Conservation (phyloP, 2,113 vertebrate species). For the Cichladusa arquata region DNA sequence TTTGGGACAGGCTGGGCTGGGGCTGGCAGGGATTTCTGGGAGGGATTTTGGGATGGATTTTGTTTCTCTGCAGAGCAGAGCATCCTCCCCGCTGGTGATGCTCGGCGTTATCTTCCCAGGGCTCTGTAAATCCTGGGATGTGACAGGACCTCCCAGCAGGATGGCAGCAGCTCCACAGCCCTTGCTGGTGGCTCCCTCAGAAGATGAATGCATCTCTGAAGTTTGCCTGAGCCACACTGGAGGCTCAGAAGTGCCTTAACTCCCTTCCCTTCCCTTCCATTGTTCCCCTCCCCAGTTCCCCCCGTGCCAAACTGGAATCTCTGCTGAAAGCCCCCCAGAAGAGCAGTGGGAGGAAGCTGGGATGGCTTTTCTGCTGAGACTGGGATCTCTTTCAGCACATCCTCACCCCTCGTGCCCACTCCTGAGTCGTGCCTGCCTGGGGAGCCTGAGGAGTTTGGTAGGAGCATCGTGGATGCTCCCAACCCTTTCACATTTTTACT, state of each 20-base stretch:
- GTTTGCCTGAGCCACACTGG: neutral
- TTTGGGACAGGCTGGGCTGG: accelerated
- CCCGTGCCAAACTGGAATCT: neutral
- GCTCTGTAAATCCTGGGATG: neutral
- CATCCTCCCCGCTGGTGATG: neutral
- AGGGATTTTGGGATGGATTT: neutral
- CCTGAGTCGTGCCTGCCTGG: neutral
- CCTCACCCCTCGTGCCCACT: neutral
- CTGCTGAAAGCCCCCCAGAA: neutral
- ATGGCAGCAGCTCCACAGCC: neutral
- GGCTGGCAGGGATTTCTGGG: accelerated
- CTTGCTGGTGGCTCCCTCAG: neutral
- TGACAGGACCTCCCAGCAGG: conserved; percentile 39
- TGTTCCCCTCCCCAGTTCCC: neutral
- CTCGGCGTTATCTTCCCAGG: neutral
- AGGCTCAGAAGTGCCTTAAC: neutral
- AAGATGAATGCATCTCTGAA: conserved; percentile 19
- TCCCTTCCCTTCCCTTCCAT: neutral
- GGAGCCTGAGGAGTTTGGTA: neutral
- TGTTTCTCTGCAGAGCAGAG: neutral
- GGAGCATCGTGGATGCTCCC: neutral
- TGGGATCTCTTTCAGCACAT: neutral
- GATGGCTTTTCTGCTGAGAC: neutral
- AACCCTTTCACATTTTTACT: neutral
- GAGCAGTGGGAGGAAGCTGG: neutral